Evolutionary conservation across 2,797 vertebrate genomes (phyloP).

Genomic region (Alfaro cultratus): DNA sequence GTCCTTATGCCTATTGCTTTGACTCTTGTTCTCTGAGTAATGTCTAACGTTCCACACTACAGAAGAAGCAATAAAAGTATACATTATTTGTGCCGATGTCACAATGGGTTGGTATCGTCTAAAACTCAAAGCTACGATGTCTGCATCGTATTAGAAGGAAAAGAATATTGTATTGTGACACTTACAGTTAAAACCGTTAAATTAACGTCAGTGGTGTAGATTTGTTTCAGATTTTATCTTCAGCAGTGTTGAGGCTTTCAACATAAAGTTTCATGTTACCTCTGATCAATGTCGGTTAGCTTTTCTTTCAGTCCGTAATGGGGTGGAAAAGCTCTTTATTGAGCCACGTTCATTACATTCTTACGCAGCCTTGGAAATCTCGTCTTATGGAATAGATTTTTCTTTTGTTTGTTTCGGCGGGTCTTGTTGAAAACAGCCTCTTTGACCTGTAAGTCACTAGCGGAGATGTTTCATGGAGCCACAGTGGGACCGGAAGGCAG

Average conservation of each 20-base stretch:
- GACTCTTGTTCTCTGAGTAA: no score
- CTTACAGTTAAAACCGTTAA: not conserved
- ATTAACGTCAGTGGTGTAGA: not conserved
- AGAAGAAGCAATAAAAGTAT: no score
- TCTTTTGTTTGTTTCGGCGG: not conserved
- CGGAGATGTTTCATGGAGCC: conserved; percentile 65
- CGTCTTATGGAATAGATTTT: not conserved
- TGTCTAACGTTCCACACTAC: no score
- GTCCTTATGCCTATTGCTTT: no score
- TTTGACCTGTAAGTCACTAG: conserved; percentile 2
- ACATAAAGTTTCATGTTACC: not conserved
- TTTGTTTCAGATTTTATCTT: not conserved
- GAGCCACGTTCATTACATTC: not conserved
- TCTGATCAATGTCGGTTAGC: not conserved
- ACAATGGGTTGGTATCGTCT: no score
- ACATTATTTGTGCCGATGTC: no score
- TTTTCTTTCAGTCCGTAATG: not conserved
- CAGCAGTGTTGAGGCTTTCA: not conserved
- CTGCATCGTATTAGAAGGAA: no score
- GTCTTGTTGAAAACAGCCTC: not conserved
- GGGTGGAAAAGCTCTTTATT: not conserved
- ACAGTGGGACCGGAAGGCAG: conserved; percentile 63
- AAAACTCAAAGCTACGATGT: no score
- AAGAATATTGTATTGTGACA: no score
- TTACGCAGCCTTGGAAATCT: not conserved